These are phyloP conservation scores for Penaeus monodon DNA, from an alignment of 2,888 invertebrate genomes.

Conservation along the genomic window DNA sequence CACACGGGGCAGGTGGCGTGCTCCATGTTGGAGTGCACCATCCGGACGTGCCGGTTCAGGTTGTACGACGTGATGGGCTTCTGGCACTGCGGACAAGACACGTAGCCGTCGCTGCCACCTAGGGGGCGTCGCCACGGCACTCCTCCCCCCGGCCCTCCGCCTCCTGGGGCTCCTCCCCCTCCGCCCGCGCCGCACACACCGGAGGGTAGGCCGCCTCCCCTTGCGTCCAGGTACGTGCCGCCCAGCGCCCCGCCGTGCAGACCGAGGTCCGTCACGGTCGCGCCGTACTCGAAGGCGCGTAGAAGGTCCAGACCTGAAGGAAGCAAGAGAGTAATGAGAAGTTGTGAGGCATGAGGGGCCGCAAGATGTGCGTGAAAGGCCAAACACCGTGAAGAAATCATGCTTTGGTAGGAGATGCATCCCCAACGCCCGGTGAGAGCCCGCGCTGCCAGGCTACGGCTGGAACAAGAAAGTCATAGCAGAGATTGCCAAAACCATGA, in stretches of 20 bases:
- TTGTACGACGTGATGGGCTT: slow-evolving; percentile 65
- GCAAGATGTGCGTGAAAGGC: too few relatives aligned
- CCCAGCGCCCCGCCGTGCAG: slow-evolving; percentile 27
- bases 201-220: slow-evolving; percentile 20
- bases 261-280: slow-evolving; percentile 36
- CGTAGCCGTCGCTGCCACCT: slow-evolving; percentile 59
- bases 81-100: slow-evolving; percentile 64
- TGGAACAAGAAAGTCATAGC: too few relatives aligned
- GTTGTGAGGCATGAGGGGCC: too few relatives aligned
- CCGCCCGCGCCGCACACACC: neutral
- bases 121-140: slow-evolving; percentile 50
- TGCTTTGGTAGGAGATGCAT: too few relatives aligned
- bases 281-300: slow-evolving; percentile 53
- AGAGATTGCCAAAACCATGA: too few relatives aligned
- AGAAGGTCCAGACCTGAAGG: slow-evolving; percentile 51
- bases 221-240: slow-evolving; percentile 42
- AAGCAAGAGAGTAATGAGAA: neutral
- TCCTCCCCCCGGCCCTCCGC: neutral
- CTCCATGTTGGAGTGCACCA: slow-evolving; percentile 65
- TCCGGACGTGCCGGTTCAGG: slow-evolving; percentile 62
- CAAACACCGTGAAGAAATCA: too few relatives aligned
- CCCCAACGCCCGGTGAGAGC: too few relatives aligned
- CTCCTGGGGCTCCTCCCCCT: slow-evolving; percentile 13
- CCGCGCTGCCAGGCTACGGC: too few relatives aligned
- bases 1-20: slow-evolving; percentile 61